A percentile compares a stretch with the other conserved stretches of the same genome.
These are phyloP conservation scores for Caenorhabditis sp. DNA, from an alignment of 2,888 invertebrate species.

Conservation along the genomic window DNA sequence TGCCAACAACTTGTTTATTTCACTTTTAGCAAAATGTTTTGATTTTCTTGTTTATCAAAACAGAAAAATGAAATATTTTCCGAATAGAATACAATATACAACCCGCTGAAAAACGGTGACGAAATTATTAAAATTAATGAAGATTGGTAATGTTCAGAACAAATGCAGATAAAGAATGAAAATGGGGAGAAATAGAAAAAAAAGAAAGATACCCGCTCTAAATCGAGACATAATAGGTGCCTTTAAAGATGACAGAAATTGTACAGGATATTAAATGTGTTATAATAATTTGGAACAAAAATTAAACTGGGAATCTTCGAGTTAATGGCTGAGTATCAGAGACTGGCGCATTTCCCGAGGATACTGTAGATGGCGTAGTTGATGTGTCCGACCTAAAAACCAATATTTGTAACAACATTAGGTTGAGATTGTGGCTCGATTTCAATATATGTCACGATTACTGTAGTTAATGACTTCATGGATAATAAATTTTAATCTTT, in stretches of 20 bases:
- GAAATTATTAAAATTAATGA: neutral
- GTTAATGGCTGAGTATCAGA: conserved; percentile 55
- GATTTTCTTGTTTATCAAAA: neutral
- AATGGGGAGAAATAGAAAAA: too few relatives aligned
- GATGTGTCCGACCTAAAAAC: conserved; percentile 52
- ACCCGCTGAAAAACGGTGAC: conserved; percentile 1
- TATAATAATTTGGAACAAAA: neutral
- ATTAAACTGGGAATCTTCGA: neutral
- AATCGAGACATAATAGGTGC: neutral
- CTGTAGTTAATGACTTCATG: too few relatives aligned
- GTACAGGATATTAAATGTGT: neutral
- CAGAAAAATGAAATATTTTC: neutral
- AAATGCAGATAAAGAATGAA: neutral
- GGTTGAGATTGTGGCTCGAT: too few relatives aligned
- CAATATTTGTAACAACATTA: too few relatives aligned
- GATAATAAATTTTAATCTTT: too few relatives aligned
- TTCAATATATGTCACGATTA: too few relatives aligned
- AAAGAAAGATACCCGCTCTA: neutral
- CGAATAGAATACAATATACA: neutral
- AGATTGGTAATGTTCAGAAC: neutral
- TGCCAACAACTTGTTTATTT: conserved; percentile 1
- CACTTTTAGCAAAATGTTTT: neutral
- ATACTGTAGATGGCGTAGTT: conserved; percentile 46
- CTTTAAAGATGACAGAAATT: neutral
- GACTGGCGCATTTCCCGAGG: conserved; percentile 52